Evolutionary conservation across 2,797 vertebrate genomes (phyloP).

Genomic region (Falco berigora): DNA sequence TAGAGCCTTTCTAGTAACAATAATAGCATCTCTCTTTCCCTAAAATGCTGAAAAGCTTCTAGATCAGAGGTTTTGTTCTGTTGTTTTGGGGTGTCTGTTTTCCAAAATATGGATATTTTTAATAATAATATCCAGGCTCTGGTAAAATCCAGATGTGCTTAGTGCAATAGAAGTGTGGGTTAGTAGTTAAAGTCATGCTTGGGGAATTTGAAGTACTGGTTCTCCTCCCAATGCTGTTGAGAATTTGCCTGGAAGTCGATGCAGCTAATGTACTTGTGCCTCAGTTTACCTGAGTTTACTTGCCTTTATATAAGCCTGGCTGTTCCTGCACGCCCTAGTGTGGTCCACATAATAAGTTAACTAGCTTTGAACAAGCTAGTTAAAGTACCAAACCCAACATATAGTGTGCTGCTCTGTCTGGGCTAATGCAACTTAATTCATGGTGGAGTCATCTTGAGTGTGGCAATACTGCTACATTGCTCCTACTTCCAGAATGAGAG

Average conservation of each 20-base stretch:
- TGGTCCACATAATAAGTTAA: background rate
- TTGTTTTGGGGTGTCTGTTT: background rate
- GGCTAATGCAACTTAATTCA: background rate
- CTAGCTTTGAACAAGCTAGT: background rate
- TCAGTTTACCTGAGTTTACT: background rate
- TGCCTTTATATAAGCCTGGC: background rate
- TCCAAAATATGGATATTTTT: background rate
- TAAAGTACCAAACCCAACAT: background rate
- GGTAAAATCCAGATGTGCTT: slow-evolving; percentile 11
- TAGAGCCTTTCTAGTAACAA: background rate
- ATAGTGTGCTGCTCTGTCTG: background rate
- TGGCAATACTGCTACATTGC: background rate
- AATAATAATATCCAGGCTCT: background rate
- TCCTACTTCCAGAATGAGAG: background rate
- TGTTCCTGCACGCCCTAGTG: background rate
- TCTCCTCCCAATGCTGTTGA: background rate
- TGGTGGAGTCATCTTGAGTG: background rate
- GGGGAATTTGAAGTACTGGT: background rate
- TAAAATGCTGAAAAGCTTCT: background rate
- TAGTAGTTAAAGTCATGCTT: background rate
- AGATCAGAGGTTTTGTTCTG: background rate
- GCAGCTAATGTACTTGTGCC: background rate
- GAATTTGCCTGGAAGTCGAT: background rate
- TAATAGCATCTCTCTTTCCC: background rate
- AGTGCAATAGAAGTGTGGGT: background rate